A percentile compares a stretch with the other conserved stretches of the same genome.
These are phyloP conservation scores for Karalla daura DNA, from an alignment of 2,797 vertebrate species.

Conservation along the genomic window DNA sequence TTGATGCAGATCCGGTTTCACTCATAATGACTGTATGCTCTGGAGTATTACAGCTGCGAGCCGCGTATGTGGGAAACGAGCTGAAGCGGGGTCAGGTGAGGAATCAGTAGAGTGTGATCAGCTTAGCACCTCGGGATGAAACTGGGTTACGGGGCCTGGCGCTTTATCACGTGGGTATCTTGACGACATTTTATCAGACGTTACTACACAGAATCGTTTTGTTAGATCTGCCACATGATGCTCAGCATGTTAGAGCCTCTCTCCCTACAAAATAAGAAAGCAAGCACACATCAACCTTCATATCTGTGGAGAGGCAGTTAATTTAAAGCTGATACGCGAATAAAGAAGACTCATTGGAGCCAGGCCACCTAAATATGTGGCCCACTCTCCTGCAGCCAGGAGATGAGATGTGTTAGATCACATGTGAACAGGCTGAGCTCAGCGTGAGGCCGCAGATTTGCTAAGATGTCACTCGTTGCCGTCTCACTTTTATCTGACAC, in stretches of 20 bases:
- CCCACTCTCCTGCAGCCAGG: slow-evolving; percentile 13
- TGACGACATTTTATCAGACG: slow-evolving; percentile 1
- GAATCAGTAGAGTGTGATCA: slow-evolving; percentile 35
- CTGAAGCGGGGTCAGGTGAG: slow-evolving; percentile 40
- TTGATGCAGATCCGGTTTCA: slow-evolving; percentile 53
- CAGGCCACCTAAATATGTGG: slow-evolving; percentile 28
- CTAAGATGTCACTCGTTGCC: slow-evolving; percentile 28
- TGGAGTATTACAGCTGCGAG: slow-evolving; percentile 38
- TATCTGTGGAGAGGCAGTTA: background rate
- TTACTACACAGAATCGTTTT: slow-evolving; percentile 1
- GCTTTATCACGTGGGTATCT: slow-evolving; percentile 10
- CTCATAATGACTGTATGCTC: slow-evolving; percentile 36
- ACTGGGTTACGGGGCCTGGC: slow-evolving; percentile 24
- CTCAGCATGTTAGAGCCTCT: background rate
- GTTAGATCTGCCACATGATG: background rate
- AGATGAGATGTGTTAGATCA: slow-evolving; percentile 53
- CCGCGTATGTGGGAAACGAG: slow-evolving; percentile 46
- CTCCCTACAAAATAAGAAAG: background rate
- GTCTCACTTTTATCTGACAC: slow-evolving; percentile 57
- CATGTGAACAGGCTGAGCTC: slow-evolving; percentile 18
- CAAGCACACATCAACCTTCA: background rate
- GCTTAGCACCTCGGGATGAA: slow-evolving; percentile 50
- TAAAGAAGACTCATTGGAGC: background rate
- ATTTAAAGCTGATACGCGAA: slow-evolving; percentile 9
- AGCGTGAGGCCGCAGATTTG: slow-evolving; percentile 15